Evolutionary conservation across 2,113 vertebrate genomes (phyloP), one percentile per base, ranked within the genome.

Genomic region (Malurus melanocephalus): DNA sequence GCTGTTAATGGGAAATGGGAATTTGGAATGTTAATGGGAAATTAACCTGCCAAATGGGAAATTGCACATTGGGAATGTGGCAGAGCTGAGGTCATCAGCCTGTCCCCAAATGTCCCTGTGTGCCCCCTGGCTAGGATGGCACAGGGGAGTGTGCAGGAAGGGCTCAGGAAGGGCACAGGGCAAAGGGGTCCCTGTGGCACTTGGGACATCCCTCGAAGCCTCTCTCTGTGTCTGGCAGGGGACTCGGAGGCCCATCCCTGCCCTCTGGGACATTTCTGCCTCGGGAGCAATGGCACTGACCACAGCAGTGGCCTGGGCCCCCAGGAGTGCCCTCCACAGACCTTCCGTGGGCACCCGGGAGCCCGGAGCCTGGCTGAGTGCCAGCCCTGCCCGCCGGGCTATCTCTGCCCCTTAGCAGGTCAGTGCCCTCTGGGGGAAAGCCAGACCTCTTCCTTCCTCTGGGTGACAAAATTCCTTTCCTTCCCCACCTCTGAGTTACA

Each of bases 181-280:
- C 45, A 33, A 76, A 75, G 22, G 5, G 8, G 30, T 40, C 46
- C 30, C 19, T 7, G 3, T 9, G 21, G 8, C 27, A 26, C 0
- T 48, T 59, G 17, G 28, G 32, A 10, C 45, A 13, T 18, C 28
- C 21, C 33, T 28, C 14, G n/a, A 26, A 46, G 8, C 30, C 33
- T 30, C 4, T 16, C 23, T 81, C 35, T 26, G 24, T 93, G 27
- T 40, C 52, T 88, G 10, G 72, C 77, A 99, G 98, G 98, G 30
- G 95, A 97, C 45, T 96, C 97, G 0, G 75, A 92, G 30, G 94
- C 94, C 45, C 87, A 96, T 7, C 94, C 77, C 0, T 99, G 98
- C 85, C 98, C 98, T 2, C 49, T 95, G 22, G 98, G 98, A 6
- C 97, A 98, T 93, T 98, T 98, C 83, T 99, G 99, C 95, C 96